Base-by-base conservation (phyloP, 1,140 invertebrate genomes). In the Penaeus japonicus region DNA sequence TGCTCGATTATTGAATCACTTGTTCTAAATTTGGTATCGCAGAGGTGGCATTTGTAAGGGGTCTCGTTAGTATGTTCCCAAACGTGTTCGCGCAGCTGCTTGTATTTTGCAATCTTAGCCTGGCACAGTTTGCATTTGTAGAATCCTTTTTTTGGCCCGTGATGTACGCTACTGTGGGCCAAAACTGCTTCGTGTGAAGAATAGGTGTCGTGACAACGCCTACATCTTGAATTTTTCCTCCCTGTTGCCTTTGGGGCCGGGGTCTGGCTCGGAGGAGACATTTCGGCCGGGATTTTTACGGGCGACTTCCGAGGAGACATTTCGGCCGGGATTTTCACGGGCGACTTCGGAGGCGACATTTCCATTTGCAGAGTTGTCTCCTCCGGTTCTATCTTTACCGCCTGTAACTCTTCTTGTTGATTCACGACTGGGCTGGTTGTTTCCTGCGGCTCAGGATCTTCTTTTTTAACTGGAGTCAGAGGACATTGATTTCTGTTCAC, bases 141-240 rank as follows among this genome's bases (percentile, higher is more conserved):
- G 35, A 83, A 88, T 20, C 86, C 86, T 73, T 88, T 88, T 80
- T 88, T 88, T 57, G 86, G 86, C 53, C 86, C 86, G 59, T 88
- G 86, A 65, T 88, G 86, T 39, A 88, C 80, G 59, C 86, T 88
- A 32, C 86, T 88, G 32, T 88, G 86, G 32, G 86, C 86, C 27
- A 88, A 62, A 47, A 88, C 86, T 53, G 86, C 86, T 15, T 88
- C 86, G 10, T 27, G 65, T 0, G 86, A 83, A 24, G 54, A 47
- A 75, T 83, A 88, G 20, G 30, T 30, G 59, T 88, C 86, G 35
- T 88, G 86, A 39, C 86, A 88, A 27, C 86, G 65, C 17, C 80
- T 57, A 22, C 86, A 88, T 47, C 65, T 88, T 32, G 86, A 77
- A 2, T 80, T 70, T 57, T 77, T 83, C 18, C 35, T 87, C n/a